Conservation (phyloP, 92 coral and sea anemone species). For the Virgularia gustaviana region DNA sequence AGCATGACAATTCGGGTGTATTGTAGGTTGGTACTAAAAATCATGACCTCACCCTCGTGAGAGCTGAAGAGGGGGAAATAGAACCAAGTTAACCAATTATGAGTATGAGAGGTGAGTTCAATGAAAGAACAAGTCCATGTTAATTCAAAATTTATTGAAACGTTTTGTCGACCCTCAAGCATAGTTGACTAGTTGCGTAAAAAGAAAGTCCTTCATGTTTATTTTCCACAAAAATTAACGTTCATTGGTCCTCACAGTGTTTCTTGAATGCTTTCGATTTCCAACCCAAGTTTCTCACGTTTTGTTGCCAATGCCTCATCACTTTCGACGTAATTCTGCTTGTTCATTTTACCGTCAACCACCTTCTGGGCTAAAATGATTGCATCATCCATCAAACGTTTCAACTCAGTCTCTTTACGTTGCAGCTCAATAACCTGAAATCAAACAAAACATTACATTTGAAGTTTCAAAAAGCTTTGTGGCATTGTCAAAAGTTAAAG, state of each 20-base stretch:
- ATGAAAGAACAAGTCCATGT: too few relatives aligned
- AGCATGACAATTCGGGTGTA: too few relatives aligned
- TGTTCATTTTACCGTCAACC: slow-evolving; percentile 86
- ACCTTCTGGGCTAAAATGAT: slow-evolving; percentile 88
- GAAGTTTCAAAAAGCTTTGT: neutral
- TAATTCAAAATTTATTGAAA: too few relatives aligned
- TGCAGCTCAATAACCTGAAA: slow-evolving; percentile 79
- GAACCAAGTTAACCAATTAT: too few relatives aligned
- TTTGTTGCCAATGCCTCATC: slow-evolving; percentile 71
- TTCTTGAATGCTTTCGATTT: slow-evolving; percentile 67
- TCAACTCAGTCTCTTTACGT: slow-evolving; percentile 88
- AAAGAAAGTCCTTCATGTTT: too few relatives aligned
- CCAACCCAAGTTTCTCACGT: slow-evolving; percentile 81
- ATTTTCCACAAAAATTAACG: too few relatives aligned
- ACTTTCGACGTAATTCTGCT: slow-evolving; percentile 75
- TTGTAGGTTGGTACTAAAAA: too few relatives aligned
- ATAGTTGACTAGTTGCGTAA: too few relatives aligned
- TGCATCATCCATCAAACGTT: slow-evolving; percentile 81
- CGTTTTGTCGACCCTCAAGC: too few relatives aligned
- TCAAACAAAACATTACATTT: neutral
- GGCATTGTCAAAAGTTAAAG: neutral
- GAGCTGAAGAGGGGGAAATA: too few relatives aligned
- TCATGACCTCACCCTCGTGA: too few relatives aligned
- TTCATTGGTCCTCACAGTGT: slow-evolving; percentile 18
- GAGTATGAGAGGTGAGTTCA: too few relatives aligned